Evolutionary conservation across 2,797 vertebrate species (phyloP).

Genomic region (Nyctalus aviator): DNA sequence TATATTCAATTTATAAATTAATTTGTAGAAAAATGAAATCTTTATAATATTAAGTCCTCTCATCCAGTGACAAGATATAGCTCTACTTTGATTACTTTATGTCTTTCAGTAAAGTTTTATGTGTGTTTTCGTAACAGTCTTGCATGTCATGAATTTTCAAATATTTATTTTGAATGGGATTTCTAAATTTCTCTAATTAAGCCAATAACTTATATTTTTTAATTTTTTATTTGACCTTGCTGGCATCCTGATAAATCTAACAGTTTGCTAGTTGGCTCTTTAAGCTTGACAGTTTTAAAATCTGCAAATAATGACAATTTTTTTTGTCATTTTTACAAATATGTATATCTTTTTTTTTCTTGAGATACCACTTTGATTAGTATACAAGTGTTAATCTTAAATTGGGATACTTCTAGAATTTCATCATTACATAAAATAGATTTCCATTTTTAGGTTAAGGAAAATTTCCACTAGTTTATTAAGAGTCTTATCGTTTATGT

Average conservation of each 20-base stretch:
- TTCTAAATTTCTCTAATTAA: constrained; percentile 4
- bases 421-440: constrained; percentile 2
- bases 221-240: background rate
- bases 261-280: background rate
- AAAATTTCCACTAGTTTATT: constrained; percentile 14
- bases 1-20: constrained; percentile 21
- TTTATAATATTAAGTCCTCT: background rate
- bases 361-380: background rate
- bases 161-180: background rate
- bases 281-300: background rate
- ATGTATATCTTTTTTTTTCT: background rate
- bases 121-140: background rate
- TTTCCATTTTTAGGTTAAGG: background rate
- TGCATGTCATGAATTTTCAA: background rate
- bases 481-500: background rate
- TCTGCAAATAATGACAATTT: background rate
- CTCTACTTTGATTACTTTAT: constrained; percentile 49
- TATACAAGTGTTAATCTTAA: background rate
- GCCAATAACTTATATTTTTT: constrained; percentile 16
- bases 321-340: background rate
- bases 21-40: background rate
- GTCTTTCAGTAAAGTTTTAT: constrained; percentile 24
- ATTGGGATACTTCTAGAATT: background rate
- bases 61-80: background rate
- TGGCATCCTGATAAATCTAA: background rate